Evolutionary conservation across 2,888 invertebrate species (phyloP), one percentile per base, ranked within the genome.

Genomic region (Teleogryllus oceanicus): DNA sequence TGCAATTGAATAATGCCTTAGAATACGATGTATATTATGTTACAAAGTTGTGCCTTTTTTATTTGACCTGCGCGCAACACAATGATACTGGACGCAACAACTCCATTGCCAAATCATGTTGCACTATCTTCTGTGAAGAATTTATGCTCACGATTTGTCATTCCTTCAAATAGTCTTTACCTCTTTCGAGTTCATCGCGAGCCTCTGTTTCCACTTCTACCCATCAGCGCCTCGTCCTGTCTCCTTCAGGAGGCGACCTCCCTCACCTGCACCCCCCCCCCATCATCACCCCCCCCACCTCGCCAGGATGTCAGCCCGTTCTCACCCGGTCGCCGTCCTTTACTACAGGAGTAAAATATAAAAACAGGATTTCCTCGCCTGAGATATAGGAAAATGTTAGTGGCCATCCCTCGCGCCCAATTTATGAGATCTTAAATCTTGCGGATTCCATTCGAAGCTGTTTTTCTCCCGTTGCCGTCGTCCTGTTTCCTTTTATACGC

Each of bases 341-440:
- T 62, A 62, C 62, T 62, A 62, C 62, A 8, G 62, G 62, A 62
- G 62, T 62, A 62, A 62, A 62, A 62, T 62, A 62, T 62, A 62
- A 62, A 62, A 62, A n/a, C 62, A 13, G 62, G 62, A 62, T 62
- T 62, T 62, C 62, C 62, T 10, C 62, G n/a, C n/a, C 13, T 13
- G 62, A 62, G 62, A 62, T 62, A 62, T 62, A 62, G 62, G 62
- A 62, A 62, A 62, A 62, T 62, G 62, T 62, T 62, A 62, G 62
- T 62, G 62, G 62, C 62, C 62, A 62, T 62, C 62, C 62, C 62
- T 62, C n/a, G 62, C 62, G 62, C 62, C 62, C 62, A 62, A 62
- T 62, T 62, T 62, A 62, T 62, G 62, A 62, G 62, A 13, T n/a
- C 62, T 62, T 62, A 62, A 62, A 62, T 62, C 62, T 62, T n/a